Evolutionary conservation across 2,888 invertebrate genomes (phyloP), one percentile per base, ranked within the genome.

Genomic region (Chloromyia formosa): DNA sequence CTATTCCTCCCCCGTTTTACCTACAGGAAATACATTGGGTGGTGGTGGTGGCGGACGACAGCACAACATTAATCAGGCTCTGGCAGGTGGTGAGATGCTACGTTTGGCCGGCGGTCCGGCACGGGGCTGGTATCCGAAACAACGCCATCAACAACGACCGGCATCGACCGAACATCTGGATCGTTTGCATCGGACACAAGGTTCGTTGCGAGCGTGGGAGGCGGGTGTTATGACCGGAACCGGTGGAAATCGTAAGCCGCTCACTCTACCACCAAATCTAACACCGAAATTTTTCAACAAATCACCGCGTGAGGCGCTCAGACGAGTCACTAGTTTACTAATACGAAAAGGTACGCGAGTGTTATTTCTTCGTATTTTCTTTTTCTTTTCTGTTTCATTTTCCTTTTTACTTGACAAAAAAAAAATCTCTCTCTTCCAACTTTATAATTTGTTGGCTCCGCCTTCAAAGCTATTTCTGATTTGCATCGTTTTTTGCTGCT

Each of bases 281-380:
- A 94, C 94, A 78, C 94, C 94, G 81, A 94, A 94, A 86, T 94
- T 94, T 89, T 93, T 94, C 88, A 93, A 94, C 84, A 92, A 93
- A 86, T 94, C 94, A 79, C 94, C 94, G 64, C 89, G 94, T 82
- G 94, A 94, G 86, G 94, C 94, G 76, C 88, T 94, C 79, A 89
- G 94, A 82, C 90, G 94, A 85, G 94, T 94, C 82, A 94, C 94
- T 84, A 94, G 94, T 88, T 90, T 94, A 86, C 90, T 94, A 84
- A 94, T 94, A 86, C 89, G 93, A 84, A 93, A 93, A 89, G 93
- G 93, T 93, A 86, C 89, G 89, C 74, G 73, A 45, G 61, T 54
- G 60, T 35, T 75, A 20, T 68, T 62, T 54, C 56, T 74, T 54
- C 45, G 16, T 75, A 20, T 68, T 62, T 54, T 53, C 71, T 74